Evolutionary conservation across 2,797 vertebrate species (phyloP), one percentile per base, ranked within the genome.

Genomic region (Simalia tracyae): DNA sequence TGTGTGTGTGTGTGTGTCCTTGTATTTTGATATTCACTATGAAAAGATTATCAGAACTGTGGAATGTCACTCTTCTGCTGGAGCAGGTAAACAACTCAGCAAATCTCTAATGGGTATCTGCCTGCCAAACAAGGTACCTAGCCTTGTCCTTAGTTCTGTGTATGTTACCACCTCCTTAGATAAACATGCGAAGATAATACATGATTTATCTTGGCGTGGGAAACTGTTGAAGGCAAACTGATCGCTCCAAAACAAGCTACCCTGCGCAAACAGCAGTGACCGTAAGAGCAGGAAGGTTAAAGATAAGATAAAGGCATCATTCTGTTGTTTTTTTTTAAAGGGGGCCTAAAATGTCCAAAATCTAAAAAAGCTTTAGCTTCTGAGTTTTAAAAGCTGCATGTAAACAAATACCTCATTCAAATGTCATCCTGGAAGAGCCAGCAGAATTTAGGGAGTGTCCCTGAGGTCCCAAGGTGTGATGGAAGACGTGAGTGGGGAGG

Each of bases 191-290:
- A 89, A 94, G 91, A 92, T 89, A 96, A 95, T 89, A 89, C 91
- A 93, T 96, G 93, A 89, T 91, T 12, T 93, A 86, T 91, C 61
- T 93, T 86, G 91, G 89, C 85, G 94, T 97, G 96, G 95, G 96
- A 97, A 97, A 95, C 92, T 94, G 94, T 95, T 91, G 93, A 90
- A 95, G 91, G 91, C 92, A 96, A 95, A 95, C 76, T 94, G 91
- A 94, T 95, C 91, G 95, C 60, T 86, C 10, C 86, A 72, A 94
- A 84, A 90, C 92, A 93, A 96, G 91, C 92, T 95, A 94, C 2
- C 61, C 92, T 95, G 88, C 46, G 85, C 89, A 96, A 96, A 95
- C 86, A 95, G 0, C 19, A 54, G 68, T 95, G 94, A 94, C 89
- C 87, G 87, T 81, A 46, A 93, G 84, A 93, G 61, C 59, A 94